A percentile compares a stretch with the other conserved stretches of the same genome.
Conservation (phyloP, 2,797 vertebrate species). For the Hafferia zeledoni region DNA sequence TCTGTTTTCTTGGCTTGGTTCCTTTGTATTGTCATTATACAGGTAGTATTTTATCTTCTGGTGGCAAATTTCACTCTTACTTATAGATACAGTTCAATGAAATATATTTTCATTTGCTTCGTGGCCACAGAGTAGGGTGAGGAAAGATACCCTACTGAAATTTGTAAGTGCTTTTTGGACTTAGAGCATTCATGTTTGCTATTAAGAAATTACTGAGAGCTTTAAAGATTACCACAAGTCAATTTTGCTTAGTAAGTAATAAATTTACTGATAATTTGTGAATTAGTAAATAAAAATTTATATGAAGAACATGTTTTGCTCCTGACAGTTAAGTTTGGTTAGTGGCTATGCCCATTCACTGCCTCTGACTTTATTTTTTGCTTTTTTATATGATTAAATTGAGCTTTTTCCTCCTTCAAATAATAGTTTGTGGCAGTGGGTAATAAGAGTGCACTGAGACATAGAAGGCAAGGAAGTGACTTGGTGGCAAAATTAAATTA, state of each 20-base stretch:
- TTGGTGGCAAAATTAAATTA: neutral
- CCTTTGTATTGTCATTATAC: neutral
- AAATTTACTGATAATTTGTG: neutral
- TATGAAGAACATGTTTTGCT: neutral
- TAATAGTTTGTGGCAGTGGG: neutral
- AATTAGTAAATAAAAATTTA: neutral
- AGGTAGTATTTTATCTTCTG: neutral
- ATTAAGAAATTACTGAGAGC: neutral
- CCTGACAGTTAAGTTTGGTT: neutral
- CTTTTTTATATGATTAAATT: slow-evolving; percentile 1
- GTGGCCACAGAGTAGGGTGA: neutral
- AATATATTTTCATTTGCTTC: neutral
- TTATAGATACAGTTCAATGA: neutral
- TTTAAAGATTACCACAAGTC: neutral
- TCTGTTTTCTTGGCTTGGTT: neutral
- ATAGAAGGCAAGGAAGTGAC: neutral
- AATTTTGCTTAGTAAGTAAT: neutral
- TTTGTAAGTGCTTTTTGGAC: neutral
- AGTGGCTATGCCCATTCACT: neutral
- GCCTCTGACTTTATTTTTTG: slow-evolving; percentile 9
- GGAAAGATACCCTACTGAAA: neutral
- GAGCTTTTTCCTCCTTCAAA: neutral
- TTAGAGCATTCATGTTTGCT: neutral
- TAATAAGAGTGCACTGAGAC: neutral
- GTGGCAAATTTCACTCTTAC: neutral